Evolutionary conservation across 1,140 invertebrate genomes (phyloP).

Genomic region (Orchesella cincta): DNA sequence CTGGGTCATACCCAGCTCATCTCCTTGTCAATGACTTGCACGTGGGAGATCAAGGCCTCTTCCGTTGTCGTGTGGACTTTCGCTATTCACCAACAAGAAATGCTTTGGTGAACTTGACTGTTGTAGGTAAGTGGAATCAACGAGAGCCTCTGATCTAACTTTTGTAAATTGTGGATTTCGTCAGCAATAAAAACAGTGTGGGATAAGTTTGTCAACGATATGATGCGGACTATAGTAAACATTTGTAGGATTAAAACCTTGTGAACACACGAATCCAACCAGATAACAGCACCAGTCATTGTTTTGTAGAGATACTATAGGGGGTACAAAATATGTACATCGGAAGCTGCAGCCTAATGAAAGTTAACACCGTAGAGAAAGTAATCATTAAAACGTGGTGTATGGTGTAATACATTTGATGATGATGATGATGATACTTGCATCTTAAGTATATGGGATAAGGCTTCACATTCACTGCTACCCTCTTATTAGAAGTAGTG

Average conservation of each 20-base stretch:
- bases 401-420: neutral
- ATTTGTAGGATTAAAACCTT: no score
- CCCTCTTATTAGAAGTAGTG: no score
- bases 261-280: no score
- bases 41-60: constrained; percentile 77
- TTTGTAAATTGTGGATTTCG: no score
- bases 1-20: constrained; percentile 62
- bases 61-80: constrained; percentile 86
- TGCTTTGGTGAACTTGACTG: constrained; percentile 83
- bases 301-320: neutral
- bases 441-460: no score
- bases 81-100: constrained; percentile 85
- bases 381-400: constrained; percentile 15
- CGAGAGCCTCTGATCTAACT: no score
- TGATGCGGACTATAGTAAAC: no score
- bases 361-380: neutral
- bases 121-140: constrained; percentile 75
- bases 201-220: no score
- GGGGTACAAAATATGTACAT: neutral
- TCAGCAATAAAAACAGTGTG: no score
- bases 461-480: no score
- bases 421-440: no score
- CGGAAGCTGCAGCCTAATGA: no score
- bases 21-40: constrained; percentile 79
- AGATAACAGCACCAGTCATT: constrained; percentile 5